phyloP scores from a whole-genome alignment of 2,113 vertebrate species.

The Pomatostomus ruficeps region DNA sequence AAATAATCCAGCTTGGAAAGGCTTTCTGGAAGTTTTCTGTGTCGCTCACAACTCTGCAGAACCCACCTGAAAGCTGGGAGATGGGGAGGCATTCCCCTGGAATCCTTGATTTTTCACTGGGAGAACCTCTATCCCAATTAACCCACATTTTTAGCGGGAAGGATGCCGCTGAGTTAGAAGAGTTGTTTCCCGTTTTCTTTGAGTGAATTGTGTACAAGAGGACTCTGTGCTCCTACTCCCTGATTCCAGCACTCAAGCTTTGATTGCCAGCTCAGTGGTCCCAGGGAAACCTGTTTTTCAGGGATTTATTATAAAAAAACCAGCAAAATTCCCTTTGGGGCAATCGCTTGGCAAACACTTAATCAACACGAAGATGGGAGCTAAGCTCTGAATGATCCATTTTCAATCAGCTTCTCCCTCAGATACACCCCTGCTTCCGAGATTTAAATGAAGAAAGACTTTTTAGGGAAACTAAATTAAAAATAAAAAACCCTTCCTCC shows the following conservation, averaged over 20 bases:
- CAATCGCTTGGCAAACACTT: neutral
- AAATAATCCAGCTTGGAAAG: neutral
- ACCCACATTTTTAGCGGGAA: neutral
- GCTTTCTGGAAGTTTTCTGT: neutral
- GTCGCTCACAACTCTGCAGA: neutral
- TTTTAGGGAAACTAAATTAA: constrained; percentile 14
- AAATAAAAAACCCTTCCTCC: neutral
- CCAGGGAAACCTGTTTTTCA: neutral
- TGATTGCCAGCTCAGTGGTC: neutral
- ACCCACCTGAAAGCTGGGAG: neutral
- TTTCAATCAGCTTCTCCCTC: neutral
- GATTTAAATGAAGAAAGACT: constrained; percentile 23
- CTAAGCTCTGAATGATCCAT: neutral
- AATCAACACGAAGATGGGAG: neutral
- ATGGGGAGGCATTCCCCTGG: neutral
- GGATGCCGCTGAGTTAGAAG: neutral
- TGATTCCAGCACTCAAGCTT: neutral
- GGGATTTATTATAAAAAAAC: neutral
- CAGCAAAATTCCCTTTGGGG: neutral
- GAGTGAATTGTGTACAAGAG: neutral
- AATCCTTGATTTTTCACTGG: neutral
- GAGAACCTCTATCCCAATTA: neutral
- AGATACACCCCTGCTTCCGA: neutral
- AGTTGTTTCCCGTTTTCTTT: neutral
- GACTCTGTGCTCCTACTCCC: neutral